Conservation (phyloP, 2,888 invertebrate species). For the Pachycephus smyrnensis region DNA sequence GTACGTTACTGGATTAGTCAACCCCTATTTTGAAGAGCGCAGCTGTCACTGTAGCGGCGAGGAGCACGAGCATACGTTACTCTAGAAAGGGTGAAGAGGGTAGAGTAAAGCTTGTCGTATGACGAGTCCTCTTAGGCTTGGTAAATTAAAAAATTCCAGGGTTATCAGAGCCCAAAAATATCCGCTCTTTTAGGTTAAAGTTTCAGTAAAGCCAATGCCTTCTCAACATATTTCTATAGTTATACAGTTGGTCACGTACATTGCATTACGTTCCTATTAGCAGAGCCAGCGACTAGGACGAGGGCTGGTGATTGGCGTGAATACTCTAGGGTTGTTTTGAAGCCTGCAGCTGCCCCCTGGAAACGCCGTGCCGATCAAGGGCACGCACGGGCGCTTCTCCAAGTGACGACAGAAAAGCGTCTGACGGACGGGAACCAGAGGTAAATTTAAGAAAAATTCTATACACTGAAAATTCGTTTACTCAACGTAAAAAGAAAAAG, state of each 20-base stretch:
- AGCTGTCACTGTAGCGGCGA: conserved; percentile 35
- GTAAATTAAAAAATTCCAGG: conserved; percentile 28
- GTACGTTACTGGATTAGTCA: conserved; percentile 28
- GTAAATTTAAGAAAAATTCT: neutral
- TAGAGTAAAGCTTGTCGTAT: conserved; percentile 28
- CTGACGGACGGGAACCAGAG: neutral
- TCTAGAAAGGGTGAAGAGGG: conserved; percentile 28
- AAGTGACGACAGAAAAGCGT: neutral
- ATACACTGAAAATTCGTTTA: neutral
- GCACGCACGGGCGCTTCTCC: neutral
- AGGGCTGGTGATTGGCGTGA: neutral
- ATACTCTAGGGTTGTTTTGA: neutral
- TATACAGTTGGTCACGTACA: neutral
- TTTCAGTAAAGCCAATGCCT: neutral
- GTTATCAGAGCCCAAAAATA: neutral
- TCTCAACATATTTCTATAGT: neutral
- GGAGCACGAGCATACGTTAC: conserved; percentile 24
- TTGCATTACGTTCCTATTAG: neutral
- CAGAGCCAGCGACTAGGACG: neutral
- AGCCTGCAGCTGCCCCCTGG: neutral
- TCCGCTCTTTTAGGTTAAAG: neutral
- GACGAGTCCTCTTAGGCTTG: conserved; percentile 23
- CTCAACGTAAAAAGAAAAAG: neutral
- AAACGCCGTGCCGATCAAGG: neutral
- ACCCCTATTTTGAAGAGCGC: conserved; percentile 44